Evolutionary conservation across 53 echinoderm and acorn worm genomes (phyloP), one percentile per base, ranked within the genome.

Genomic region (Pentamera pediparva): DNA sequence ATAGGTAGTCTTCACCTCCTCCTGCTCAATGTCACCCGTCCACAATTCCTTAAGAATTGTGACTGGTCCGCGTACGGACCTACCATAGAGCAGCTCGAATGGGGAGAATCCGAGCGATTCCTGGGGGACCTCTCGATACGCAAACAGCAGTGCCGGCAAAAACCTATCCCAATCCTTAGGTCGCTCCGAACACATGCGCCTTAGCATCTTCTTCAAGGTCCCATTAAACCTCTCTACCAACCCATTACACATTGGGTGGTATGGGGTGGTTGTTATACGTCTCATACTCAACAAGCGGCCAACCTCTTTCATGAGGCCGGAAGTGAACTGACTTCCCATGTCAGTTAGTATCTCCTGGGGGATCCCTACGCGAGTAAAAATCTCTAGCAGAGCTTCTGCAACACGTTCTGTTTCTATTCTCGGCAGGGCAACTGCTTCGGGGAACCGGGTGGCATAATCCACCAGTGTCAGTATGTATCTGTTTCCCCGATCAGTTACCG

Each of bases 221-320:
- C 64, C 64, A 35, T 63, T 63, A 32, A 63, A 63, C 7, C 37
- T 17, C 6, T 90, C 91, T 0, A 79, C 79, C 6, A 84, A 59
- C 27, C 85, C 77, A 54, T 85, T 86, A 37, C 86, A 86, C 57
- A 82, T 82, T 7, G 86, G 90, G 69, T 82, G 82, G 62, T 90
- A 86, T 3, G 86, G 82, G 8, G 89, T 79, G 2, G 77, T 91
- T n/a, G 76, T 78, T 32, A 91, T 15, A 36, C 81, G 81, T 52
- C 74, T 78, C 3, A 89, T 58, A 5, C 79, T 78, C 58, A 90
- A 37, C 35, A 90, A 38, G 3, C 79, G 37, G 26, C 70, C 55
- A 10, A 84, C 51, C 45, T 81, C 82, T 10, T n/a, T 47, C 78
- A 89, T 77, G 5, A 86, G 15, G 11, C 59, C 69, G 8, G 82